Evolutionary conservation across 2,888 invertebrate genomes (phyloP).

Genomic region (Seira musarum): DNA sequence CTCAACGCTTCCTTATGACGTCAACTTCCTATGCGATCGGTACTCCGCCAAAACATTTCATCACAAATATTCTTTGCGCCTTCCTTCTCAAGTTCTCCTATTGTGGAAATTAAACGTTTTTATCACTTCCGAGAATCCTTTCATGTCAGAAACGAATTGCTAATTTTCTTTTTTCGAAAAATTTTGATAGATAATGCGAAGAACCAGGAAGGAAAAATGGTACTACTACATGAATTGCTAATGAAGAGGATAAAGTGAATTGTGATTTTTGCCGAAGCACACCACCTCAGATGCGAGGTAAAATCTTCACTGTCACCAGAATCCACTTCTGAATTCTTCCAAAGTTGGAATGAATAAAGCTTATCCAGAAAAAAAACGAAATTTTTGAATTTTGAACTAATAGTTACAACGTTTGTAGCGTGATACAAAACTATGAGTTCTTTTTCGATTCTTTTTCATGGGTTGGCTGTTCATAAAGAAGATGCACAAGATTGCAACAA

Average conservation of each 20-base stretch:
- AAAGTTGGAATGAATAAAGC: too few relatives aligned
- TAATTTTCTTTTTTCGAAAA: too few relatives aligned
- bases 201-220: constrained; percentile 1
- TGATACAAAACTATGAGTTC: too few relatives aligned
- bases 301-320: background rate
- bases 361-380: too few relatives aligned
- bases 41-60: background rate
- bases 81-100: background rate
- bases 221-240: constrained; percentile 2
- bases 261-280: too few relatives aligned
- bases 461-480: too few relatives aligned
- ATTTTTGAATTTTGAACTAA: too few relatives aligned
- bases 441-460: too few relatives aligned
- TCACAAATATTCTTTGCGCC: background rate
- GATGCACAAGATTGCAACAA: constrained; percentile 4
- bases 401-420: too few relatives aligned
- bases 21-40: background rate
- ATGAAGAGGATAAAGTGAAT: background rate
- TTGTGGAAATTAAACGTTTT: too few relatives aligned
- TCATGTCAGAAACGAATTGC: too few relatives aligned
- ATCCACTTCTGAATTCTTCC: too few relatives aligned
- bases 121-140: background rate
- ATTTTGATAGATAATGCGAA: background rate
- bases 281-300: background rate
- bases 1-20: constrained; percentile 1